These are phyloP conservation scores for Drosophila lacicola DNA, from an alignment of 2,888 invertebrate genomes.

Conservation along the genomic window DNA sequence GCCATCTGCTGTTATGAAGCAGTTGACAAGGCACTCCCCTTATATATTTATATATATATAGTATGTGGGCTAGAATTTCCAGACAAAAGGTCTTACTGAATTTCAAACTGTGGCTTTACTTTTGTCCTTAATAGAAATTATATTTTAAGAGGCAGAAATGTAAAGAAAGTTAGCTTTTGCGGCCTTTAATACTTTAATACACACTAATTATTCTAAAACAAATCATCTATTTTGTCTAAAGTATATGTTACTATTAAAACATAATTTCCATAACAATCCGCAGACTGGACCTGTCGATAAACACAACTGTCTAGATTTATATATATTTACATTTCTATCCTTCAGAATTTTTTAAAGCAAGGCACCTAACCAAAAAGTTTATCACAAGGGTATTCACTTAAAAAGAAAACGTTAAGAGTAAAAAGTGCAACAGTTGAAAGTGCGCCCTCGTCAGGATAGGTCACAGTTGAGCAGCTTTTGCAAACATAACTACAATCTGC, in stretches of 20 bases:
- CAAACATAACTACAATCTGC: slow-evolving; percentile 26
- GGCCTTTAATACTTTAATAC: no score
- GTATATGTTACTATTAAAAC: no score
- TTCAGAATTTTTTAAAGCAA: neutral
- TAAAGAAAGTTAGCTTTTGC: neutral
- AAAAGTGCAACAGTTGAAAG: slow-evolving; percentile 23
- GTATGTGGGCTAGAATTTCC: slow-evolving; percentile 9
- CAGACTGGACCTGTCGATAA: no score
- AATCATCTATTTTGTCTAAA: no score
- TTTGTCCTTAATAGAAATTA: neutral
- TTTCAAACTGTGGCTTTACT: neutral
- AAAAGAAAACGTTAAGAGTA: neutral
- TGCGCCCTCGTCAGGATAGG: slow-evolving; percentile 17
- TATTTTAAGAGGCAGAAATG: neutral
- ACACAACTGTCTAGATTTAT: neutral
- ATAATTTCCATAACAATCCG: no score
- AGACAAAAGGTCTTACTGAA: neutral
- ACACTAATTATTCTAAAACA: no score
- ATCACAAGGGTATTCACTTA: neutral
- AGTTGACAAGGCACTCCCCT: neutral
- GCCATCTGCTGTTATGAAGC: slow-evolving; percentile 20
- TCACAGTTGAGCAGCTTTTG: slow-evolving; percentile 29
- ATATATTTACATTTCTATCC: neutral
- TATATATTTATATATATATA: neutral
- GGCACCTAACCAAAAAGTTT: neutral